Evolutionary conservation across 2,797 vertebrate genomes (phyloP).

Genomic region (Sarcophilus harrisii): DNA sequence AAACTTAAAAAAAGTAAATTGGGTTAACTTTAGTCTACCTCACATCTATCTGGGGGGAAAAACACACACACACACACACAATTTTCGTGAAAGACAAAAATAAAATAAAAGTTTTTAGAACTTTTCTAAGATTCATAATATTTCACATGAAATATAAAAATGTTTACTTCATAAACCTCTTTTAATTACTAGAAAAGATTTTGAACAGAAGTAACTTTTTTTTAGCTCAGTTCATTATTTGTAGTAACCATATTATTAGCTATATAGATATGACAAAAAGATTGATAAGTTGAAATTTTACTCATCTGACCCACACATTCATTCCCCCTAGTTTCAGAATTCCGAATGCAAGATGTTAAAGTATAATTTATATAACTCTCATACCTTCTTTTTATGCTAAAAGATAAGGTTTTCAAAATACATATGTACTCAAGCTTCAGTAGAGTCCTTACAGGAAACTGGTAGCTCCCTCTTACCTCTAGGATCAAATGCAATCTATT

Average conservation of each 20-base stretch:
- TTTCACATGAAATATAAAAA: background rate
- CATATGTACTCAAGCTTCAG: background rate
- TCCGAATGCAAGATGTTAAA: conserved; percentile 40
- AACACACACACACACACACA: background rate
- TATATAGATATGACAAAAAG: background rate
- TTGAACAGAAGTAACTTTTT: conserved; percentile 44
- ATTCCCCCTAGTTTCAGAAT: background rate
- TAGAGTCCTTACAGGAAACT: background rate
- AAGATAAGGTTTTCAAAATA: conserved; percentile 33
- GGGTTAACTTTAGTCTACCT: background rate
- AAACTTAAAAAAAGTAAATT: background rate
- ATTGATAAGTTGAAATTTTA: background rate
- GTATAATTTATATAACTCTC: conserved; percentile 14
- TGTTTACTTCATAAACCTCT: background rate
- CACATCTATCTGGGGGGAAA: background rate
- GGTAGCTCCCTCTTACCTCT: background rate
- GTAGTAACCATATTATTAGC: conserved; percentile 8
- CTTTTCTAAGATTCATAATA: background rate
- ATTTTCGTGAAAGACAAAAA: background rate
- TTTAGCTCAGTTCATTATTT: conserved; percentile 25
- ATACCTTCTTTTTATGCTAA: background rate
- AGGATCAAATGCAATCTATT: background rate
- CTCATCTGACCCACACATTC: conserved; percentile 11
- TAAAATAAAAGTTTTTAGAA: background rate
- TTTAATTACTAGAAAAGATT: background rate